phyloP scores from a whole-genome alignment of 2,113 vertebrate species.

The Gymnogyps californianus region DNA sequence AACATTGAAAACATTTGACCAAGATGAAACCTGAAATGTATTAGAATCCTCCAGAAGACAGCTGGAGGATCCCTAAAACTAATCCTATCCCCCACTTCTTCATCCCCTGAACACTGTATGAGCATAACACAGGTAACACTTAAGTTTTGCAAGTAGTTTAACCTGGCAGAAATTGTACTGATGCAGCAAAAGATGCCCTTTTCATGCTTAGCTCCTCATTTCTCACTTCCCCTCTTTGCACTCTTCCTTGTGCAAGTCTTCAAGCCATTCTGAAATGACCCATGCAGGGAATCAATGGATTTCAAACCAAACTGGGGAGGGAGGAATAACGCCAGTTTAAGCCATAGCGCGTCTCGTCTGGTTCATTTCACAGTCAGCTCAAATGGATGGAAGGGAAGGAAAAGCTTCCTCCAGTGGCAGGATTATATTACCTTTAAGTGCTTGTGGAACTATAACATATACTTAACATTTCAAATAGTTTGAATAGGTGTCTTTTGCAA shows the following conservation, averaged over 20 bases:
- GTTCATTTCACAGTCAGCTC: neutral
- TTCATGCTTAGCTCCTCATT: neutral
- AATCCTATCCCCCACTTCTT: neutral
- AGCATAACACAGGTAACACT: neutral
- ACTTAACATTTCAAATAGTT: slow-evolving; percentile 55
- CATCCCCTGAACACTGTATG: neutral
- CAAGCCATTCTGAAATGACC: neutral
- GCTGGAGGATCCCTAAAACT: neutral
- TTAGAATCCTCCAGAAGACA: neutral
- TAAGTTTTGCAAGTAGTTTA: neutral
- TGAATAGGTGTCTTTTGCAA: slow-evolving; percentile 50
- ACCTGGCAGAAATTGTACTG: neutral
- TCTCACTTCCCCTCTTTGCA: neutral
- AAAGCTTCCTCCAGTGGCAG: slow-evolving; percentile 12
- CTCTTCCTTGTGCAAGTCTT: neutral
- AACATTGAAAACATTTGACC: neutral
- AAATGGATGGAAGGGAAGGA: neutral
- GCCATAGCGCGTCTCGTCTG: neutral
- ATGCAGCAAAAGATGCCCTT: neutral
- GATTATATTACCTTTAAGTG: slow-evolving; percentile 48
- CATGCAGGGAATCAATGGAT: fast-evolving
- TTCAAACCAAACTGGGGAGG: neutral
- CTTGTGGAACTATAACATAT: slow-evolving; percentile 4
- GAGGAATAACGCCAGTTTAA: neutral
- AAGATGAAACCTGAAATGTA: neutral